A percentile compares a stretch with the other conserved stretches of the same genome.
These are phyloP conservation scores for Pyrocephalus nanus DNA, from an alignment of 2,797 vertebrate species.

Conservation along the genomic window DNA sequence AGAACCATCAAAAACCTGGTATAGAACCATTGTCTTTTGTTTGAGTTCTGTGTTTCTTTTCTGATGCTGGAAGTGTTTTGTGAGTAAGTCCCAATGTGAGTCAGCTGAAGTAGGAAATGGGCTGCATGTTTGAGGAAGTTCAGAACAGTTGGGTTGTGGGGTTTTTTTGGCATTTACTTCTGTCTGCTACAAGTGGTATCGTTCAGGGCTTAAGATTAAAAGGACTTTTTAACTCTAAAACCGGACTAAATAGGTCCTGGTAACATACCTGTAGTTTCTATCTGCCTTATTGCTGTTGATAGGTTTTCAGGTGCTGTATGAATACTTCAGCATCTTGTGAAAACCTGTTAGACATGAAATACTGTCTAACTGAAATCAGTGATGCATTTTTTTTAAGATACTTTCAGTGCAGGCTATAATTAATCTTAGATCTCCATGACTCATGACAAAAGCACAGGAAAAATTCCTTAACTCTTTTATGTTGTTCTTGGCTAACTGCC, in stretches of 20 bases:
- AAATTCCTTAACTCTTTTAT: conserved; percentile 11
- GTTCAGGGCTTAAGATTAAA: not conserved
- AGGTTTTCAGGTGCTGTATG: not conserved
- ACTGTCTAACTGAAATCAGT: conserved; percentile 10
- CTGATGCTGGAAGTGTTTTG: not conserved
- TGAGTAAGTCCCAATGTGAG: not conserved
- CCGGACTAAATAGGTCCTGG: not conserved
- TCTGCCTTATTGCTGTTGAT: not conserved
- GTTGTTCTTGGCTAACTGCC: conserved; percentile 7
- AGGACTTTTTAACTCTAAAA: not conserved
- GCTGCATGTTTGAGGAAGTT: not conserved
- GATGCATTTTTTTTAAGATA: not conserved
- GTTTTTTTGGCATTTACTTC: not conserved
- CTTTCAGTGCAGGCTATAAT: conserved; percentile 34
- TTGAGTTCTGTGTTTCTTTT: not conserved
- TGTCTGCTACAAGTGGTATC: not conserved
- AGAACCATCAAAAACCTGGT: not conserved
- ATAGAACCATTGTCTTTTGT: not conserved
- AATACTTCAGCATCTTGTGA: not conserved
- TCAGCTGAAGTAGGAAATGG: not conserved
- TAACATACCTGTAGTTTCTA: not conserved
- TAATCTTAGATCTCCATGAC: conserved; percentile 49
- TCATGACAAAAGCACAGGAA: conserved; percentile 46
- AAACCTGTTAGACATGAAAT: conserved; percentile 31
- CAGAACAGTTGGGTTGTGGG: not conserved